Conservation (phyloP, 2,113 vertebrate species). For the Prochilodus magdalenae region DNA sequence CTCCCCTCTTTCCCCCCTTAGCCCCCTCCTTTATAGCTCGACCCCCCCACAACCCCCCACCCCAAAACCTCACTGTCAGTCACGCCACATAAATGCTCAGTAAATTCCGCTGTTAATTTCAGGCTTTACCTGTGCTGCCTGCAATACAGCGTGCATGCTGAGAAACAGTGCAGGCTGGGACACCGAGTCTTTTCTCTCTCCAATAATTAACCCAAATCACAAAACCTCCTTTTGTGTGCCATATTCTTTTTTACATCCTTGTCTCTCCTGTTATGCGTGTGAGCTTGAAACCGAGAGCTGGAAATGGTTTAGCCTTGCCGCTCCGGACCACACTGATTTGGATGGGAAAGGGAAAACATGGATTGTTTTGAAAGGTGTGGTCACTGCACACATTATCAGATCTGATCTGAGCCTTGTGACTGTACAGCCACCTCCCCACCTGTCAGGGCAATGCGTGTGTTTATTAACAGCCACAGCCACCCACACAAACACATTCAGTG, state of each 20-base stretch:
- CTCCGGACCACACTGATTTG: neutral
- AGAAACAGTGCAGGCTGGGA: conserved; percentile 36
- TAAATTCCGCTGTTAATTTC: conserved; percentile 76
- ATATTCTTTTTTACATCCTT: neutral
- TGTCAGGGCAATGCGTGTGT: neutral
- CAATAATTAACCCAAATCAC: conserved; percentile 48
- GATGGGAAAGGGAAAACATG: neutral
- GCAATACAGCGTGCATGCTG: conserved; percentile 17
- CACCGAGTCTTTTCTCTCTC: conserved; percentile 24
- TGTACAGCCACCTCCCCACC: neutral
- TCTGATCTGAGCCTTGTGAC: conserved; percentile 3
- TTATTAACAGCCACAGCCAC: neutral
- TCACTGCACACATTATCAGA: neutral
- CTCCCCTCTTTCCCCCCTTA: conserved; percentile 33
- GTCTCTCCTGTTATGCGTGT: neutral
- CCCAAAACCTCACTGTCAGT: conserved; percentile 68
- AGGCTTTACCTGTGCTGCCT: conserved; percentile 60
- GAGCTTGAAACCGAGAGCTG: neutral
- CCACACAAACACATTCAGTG: neutral
- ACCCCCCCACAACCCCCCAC: neutral
- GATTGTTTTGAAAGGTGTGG: conserved; percentile 1
- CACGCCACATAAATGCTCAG: conserved; percentile 78
- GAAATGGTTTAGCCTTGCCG: neutral
- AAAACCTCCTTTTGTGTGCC: conserved; percentile 21
- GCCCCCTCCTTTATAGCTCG: neutral